Evolutionary conservation across 64 coral and sea anemone genomes (phyloP).

Genomic region (Stichodactyla helianthus): DNA sequence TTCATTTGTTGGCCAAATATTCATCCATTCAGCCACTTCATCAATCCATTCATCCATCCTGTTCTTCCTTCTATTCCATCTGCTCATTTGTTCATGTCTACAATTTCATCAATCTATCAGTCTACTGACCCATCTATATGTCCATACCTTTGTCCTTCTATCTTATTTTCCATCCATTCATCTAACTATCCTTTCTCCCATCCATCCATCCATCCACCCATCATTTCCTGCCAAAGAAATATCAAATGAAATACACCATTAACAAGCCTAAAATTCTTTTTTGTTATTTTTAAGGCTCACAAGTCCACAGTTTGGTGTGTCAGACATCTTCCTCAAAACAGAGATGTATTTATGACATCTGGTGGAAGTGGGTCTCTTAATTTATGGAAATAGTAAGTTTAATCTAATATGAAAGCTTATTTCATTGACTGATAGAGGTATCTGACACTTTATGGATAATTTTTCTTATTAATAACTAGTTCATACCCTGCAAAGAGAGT

Average conservation of each 20-base stretch:
- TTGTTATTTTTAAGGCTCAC: conserved; percentile 57
- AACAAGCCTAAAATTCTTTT: background rate
- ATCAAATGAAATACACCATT: too few species aligned
- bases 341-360: conserved; percentile 96
- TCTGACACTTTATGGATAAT: background rate
- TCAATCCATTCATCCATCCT: too few species aligned
- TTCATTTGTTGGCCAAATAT: background rate
- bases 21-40: background rate
- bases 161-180: background rate
- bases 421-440: too few species aligned
- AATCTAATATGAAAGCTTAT: too few species aligned
- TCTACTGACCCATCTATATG: too few species aligned
- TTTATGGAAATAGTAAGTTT: conserved; percentile 97
- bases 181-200: background rate
- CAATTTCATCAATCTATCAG: too few species aligned
- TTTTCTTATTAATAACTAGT: background rate
- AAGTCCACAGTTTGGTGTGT: conserved; percentile 97
- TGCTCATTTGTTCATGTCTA: too few species aligned
- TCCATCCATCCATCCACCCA: background rate
- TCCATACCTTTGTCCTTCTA: background rate
- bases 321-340: conserved; percentile 85
- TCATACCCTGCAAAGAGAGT: conserved; percentile 89
- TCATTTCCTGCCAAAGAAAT: too few species aligned
- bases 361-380: conserved; percentile 89
- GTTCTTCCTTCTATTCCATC: too few species aligned